Conservation (phyloP, 2,113 vertebrate genomes). For the Gnathonemus longibarbis region DNA sequence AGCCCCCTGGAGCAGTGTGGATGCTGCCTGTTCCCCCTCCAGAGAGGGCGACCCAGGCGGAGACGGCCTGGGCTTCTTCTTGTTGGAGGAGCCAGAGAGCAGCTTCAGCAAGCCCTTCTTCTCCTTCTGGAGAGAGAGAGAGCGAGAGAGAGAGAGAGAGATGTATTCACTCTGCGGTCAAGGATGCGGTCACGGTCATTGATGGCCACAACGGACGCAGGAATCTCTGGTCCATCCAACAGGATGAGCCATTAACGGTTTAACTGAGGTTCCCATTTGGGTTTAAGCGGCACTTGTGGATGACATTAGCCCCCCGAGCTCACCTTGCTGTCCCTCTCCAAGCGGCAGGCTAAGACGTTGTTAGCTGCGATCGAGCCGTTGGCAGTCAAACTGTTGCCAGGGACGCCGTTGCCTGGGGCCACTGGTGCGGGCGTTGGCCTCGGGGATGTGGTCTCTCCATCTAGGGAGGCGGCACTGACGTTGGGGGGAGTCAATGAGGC, state of each 20-base stretch:
- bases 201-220: too few species aligned
- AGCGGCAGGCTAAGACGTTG: slow-evolving; percentile 54
- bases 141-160: slow-evolving; percentile 26
- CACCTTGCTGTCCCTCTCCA: slow-evolving; percentile 88
- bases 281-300: background rate
- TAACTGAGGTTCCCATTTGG: background rate
- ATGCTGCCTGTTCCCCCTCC: slow-evolving; percentile 72
- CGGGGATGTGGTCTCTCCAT: slow-evolving; percentile 58
- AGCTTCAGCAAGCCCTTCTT: slow-evolving; percentile 92
- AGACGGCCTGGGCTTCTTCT: slow-evolving; percentile 81
- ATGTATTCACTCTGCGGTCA: background rate
- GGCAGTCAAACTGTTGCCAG: slow-evolving; percentile 43
- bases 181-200: background rate
- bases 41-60: slow-evolving; percentile 87
- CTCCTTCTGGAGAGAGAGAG: slow-evolving; percentile 70
- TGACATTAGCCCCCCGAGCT: background rate
- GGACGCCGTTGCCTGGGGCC: slow-evolving; percentile 54
- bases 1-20: slow-evolving; percentile 74
- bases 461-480: slow-evolving; percentile 64
- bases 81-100: slow-evolving; percentile 80
- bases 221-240: background rate
- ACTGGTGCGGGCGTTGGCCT: slow-evolving; percentile 47
- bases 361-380: slow-evolving; percentile 42
- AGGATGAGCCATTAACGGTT: background rate
- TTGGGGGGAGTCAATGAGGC: slow-evolving; percentile 70